Evolutionary conservation across 2,797 vertebrate genomes (phyloP).

Genomic region (Manis javanica): DNA sequence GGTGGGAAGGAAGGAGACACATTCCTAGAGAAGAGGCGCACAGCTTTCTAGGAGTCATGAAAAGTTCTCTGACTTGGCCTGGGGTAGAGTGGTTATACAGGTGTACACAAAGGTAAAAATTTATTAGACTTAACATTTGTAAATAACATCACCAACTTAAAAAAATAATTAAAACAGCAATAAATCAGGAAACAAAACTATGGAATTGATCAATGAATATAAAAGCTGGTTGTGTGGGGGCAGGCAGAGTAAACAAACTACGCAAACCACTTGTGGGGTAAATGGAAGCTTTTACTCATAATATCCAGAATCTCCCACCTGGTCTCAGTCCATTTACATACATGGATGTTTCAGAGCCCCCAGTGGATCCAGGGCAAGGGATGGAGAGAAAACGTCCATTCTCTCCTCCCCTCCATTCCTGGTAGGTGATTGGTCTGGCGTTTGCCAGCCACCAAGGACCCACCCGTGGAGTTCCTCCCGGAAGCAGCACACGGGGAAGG

Average conservation of each 20-base stretch:
- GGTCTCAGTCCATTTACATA: no score
- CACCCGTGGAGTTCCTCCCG: no score
- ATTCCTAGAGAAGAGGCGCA: background rate
- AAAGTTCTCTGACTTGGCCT: background rate
- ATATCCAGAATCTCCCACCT: no score
- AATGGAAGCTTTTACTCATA: no score
- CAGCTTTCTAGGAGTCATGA: background rate
- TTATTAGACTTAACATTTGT: background rate
- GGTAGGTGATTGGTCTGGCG: no score
- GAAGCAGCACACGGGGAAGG: no score
- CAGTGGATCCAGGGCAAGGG: no score
- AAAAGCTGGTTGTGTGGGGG: background rate
- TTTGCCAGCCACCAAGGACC: no score
- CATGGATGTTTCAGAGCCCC: no score
- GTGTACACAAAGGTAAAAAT: background rate
- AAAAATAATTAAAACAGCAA: slow-evolving; percentile 5
- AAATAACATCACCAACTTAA: background rate
- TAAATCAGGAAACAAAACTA: background rate
- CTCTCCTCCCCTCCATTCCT: no score
- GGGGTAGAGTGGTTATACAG: background rate
- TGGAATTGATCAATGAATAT: background rate
- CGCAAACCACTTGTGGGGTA: background rate
- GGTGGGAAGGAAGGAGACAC: no score
- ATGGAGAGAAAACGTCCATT: no score
- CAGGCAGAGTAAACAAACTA: background rate